Conservation (phyloP, 2,888 invertebrate species). For the Apamea anceps region DNA sequence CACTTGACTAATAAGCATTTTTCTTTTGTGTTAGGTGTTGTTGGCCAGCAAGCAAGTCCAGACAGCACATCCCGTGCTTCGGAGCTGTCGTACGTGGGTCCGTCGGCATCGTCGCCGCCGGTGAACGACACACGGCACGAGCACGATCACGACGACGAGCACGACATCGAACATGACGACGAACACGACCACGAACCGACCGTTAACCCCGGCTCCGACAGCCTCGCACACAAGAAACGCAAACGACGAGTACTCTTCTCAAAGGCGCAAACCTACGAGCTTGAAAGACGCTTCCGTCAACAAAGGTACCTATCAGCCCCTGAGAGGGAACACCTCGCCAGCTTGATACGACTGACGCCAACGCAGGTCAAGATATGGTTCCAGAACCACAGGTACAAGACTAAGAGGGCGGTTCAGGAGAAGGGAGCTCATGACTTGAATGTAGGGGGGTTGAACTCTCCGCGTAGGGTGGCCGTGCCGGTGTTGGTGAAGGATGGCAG, state of each 20-base stretch:
- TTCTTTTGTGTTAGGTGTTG: constrained; percentile 81
- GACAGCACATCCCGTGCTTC: constrained; percentile 97
- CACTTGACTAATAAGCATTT: constrained; percentile 34
- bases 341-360: constrained; percentile 98
- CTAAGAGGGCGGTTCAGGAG: constrained; percentile 99
- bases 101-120: constrained; percentile 83
- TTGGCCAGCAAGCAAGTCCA: constrained; percentile 94
- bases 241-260: constrained; percentile 99
- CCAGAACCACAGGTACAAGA: constrained; percentile 99
- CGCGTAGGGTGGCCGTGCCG: constrained; percentile 97
- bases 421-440: constrained; percentile 94
- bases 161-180: constrained; percentile 91
- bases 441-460: constrained; percentile 94
- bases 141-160: constrained; percentile 86
- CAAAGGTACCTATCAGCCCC: constrained; percentile 99
- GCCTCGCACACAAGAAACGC: constrained; percentile 94
- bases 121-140: constrained; percentile 79
- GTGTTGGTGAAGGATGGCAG: constrained; percentile 98
- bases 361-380: constrained; percentile 99
- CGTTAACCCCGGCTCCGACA: constrained; percentile 81
- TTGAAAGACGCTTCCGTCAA: constrained; percentile 98
- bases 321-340: constrained; percentile 98
- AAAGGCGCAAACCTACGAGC: constrained; percentile 98
- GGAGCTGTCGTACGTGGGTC: constrained; percentile 91
- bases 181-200: constrained; percentile 88